Evolutionary conservation across 2,797 vertebrate species (phyloP), one percentile per base, ranked within the genome.

Genomic region (Emydoidea blandingii): DNA sequence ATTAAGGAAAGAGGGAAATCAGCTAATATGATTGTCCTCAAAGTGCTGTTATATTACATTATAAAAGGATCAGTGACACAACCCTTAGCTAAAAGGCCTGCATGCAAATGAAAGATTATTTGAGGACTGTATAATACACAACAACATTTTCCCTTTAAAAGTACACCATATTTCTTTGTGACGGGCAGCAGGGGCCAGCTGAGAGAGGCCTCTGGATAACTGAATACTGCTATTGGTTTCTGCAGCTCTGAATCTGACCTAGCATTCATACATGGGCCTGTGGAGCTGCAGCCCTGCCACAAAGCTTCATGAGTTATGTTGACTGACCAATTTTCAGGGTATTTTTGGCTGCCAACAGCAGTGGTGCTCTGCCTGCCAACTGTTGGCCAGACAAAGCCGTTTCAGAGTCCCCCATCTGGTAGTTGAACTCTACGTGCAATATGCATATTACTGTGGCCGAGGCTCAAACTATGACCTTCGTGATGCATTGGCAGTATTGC

Each of bases 391-490:
- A 97, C 97, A 94, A 93, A 94, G 96, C 94, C 85, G 76, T 94
- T 96, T 96, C 83, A 96, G 95, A 79, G 88, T 95, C 96, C 96
- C 95, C 95, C 96, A 97, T 96, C 96, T 97, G 96, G 96, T 85
- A 90, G 95, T 25, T 95, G 96, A 96, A 95, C 94, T 90, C 95
- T 86, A 85, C 2, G 1, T 89, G 93, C 93, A 93, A 96, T 94
- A 94, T 93, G 86, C 89, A 52, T 0, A 0, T 88, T 87, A 92
- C 85, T 85, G 57, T 79, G 53, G 96, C 96, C 96, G 94, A 5
- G 37, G 8, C 84, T 94, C 95, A 59, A 4, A 84, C 93, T 21
- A 72, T 90, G 87, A 87, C 79, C 44, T 90, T 74, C 41, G 0
- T 1, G 88, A 85, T 83, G 59, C 52, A 41, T 53, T 87, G 93